phyloP scores from a whole-genome alignment of 2,888 invertebrate genomes.

The Sphecodes monilicornis region DNA sequence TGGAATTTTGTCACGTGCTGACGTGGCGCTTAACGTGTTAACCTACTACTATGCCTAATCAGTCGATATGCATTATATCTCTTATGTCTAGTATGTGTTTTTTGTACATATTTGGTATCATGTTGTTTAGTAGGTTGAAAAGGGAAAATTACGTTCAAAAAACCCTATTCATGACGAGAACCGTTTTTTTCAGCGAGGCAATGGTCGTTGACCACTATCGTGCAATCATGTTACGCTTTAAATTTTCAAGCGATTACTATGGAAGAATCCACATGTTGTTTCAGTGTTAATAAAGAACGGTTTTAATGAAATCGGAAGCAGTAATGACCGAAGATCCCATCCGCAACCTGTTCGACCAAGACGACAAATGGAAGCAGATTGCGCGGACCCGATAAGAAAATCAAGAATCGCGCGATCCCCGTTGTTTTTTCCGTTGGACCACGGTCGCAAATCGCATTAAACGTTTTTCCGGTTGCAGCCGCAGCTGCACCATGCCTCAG shows the following conservation, averaged over 20 bases:
- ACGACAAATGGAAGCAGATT: not conserved
- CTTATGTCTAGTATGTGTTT: too few relatives aligned
- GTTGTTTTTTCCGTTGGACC: conserved; percentile 19
- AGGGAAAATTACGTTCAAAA: too few relatives aligned
- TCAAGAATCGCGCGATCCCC: not conserved
- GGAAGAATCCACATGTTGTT: not conserved
- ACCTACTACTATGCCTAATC: too few relatives aligned
- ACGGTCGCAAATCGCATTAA: conserved; percentile 52
- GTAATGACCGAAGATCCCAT: not conserved
- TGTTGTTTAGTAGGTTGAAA: too few relatives aligned
- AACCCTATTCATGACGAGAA: too few relatives aligned
- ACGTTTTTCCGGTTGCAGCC: conserved; percentile 47
- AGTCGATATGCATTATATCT: too few relatives aligned
- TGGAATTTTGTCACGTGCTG: too few relatives aligned
- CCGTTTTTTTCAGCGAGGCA: too few relatives aligned
- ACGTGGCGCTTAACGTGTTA: too few relatives aligned
- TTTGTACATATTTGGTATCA: too few relatives aligned
- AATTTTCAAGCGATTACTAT: not conserved
- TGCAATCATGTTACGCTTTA: not conserved
- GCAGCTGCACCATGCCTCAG: conserved; percentile 24
- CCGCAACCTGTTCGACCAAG: not conserved
- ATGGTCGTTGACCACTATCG: too few relatives aligned
- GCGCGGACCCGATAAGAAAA: not conserved
- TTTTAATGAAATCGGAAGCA: not conserved
- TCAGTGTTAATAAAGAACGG: not conserved